Base-by-base conservation (phyloP, 2,113 vertebrate genomes). In the Psophia crepitans region DNA sequence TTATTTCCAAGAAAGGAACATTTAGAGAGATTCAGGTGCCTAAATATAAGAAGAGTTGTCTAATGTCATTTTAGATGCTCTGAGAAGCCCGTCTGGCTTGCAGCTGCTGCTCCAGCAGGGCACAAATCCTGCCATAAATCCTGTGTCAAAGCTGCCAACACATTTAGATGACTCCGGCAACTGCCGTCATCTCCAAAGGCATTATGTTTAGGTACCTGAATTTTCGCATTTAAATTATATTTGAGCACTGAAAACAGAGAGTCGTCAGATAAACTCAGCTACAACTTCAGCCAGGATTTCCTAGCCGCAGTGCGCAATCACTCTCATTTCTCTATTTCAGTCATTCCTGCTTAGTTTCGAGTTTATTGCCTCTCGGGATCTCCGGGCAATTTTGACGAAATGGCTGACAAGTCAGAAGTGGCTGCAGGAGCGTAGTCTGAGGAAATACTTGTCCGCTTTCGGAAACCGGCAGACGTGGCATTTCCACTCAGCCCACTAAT, bases 81-180 rank as follows among this genome's bases (percentile, higher is more conserved):
- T 71, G 90, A 94, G 94, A 91, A 96, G 70, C 89, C 96, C 65
- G 63, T 96, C 96, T 97, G 96, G 91, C 94, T 96, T 96, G 93
- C 96, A 97, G 96, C 96, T 96, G 96, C 93, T 94, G 87, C 91
- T 97, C 96, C 96, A 97, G 96, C 96, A 96, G 96, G 96, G 91
- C 91, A 95, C 61, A 91, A 76, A 96, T 96, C 94, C 93, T 95
- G 91, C 94, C 89, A 96, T 84, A 96, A 97, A 96, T 96, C 94
- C 94, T 75, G 12, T 94, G 89, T 96, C 94, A 97, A 82, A 97
- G 84, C 96, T 97, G 96, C 96, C 96, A 97, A 87, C 96, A 93
- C 91, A 15, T 92, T 90, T 82, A 75, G 88, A 95, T 89, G 87
- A 76, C 94, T 97, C 93, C 89, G 95, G 89, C 87, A 94, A 96